Evolutionary conservation across 2,797 vertebrate genomes (phyloP).

Genomic region (Arctocebus calabarensis): DNA sequence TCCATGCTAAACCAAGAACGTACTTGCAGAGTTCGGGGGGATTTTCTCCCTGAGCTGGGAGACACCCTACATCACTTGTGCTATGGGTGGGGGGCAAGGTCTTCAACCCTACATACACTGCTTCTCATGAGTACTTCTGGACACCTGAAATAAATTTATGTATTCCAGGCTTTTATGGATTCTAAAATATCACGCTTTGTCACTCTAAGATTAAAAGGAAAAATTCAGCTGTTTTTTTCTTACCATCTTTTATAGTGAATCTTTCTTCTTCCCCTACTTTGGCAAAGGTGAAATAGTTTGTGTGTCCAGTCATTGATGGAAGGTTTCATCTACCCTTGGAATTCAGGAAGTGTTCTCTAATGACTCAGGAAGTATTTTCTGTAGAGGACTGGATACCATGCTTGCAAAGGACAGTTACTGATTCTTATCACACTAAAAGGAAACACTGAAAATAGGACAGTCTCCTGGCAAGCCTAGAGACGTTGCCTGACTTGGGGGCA

Average conservation of each 20-base stretch:
- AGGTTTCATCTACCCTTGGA: neutral
- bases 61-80: neutral
- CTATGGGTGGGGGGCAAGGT: rapidly evolving
- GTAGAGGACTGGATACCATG: no score
- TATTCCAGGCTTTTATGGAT: neutral
- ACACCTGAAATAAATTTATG: neutral
- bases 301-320: neutral
- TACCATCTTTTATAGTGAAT: neutral
- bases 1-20: neutral
- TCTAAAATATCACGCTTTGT: neutral
- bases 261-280: neutral
- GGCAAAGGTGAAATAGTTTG: neutral
- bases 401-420: no score
- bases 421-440: no score
- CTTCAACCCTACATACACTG: neutral
- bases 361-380: neutral
- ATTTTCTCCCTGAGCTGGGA: neutral
- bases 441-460: no score
- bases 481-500: no score
- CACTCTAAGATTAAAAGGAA: neutral
- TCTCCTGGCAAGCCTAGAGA: no score
- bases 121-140: neutral
- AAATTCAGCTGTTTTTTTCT: neutral
- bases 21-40: neutral
- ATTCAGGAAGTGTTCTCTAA: neutral